Evolutionary conservation across 2,113 vertebrate species (phyloP).

Genomic region (Gasterosteus nipponicus): DNA sequence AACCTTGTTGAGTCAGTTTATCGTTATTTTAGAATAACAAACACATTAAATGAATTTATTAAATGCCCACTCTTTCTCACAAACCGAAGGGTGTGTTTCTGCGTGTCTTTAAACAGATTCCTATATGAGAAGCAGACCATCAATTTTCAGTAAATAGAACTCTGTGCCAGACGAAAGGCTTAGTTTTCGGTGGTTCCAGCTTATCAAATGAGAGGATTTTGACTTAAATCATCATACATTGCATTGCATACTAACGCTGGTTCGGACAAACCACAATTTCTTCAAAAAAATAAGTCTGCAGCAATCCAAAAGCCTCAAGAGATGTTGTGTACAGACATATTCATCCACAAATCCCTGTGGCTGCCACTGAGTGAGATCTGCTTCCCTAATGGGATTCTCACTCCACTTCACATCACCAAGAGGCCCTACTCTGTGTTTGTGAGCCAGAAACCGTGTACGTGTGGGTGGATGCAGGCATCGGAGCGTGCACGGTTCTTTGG

Average conservation of each 20-base stretch:
- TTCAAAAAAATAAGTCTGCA: neutral
- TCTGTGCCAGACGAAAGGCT: neutral
- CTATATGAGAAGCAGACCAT: conserved; percentile 13
- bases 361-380: conserved; percentile 6
- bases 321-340: neutral
- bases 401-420: conserved; percentile 12
- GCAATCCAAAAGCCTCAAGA: neutral
- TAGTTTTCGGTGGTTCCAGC: neutral
- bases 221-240: neutral
- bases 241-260: neutral
- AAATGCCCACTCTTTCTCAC: neutral
- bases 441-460: conserved; percentile 18
- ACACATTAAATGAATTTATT: neutral
- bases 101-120: neutral
- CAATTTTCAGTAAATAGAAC: neutral
- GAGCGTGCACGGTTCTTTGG: conserved; percentile 23
- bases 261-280: neutral
- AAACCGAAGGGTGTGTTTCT: too few species aligned
- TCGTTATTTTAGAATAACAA: neutral
- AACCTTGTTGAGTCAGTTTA: neutral
- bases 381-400: conserved; percentile 41
- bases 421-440: neutral
- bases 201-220: neutral
- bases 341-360: conserved; percentile 15
- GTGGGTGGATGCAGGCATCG: conserved; percentile 25